phyloP scores from a whole-genome alignment of 1,140 invertebrate species.

The Bombus vancouverensis region DNA sequence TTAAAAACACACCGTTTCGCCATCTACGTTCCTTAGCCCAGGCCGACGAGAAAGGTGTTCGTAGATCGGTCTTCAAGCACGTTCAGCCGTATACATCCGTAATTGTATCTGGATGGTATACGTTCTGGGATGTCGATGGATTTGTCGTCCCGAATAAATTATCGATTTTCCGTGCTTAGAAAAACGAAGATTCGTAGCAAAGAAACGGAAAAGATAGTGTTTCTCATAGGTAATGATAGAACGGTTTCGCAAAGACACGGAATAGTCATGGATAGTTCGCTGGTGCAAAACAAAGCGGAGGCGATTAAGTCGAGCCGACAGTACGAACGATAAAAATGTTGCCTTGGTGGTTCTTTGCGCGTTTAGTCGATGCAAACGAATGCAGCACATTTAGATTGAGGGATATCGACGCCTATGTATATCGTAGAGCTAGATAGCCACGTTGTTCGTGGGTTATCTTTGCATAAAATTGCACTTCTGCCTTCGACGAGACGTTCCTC shows the following conservation, averaged over 20 bases:
- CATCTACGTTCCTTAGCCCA: constrained; percentile 69
- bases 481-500: neutral
- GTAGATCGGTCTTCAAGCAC: constrained; percentile 31
- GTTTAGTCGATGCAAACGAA: constrained; percentile 62
- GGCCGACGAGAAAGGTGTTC: constrained; percentile 25
- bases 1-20: constrained; percentile 72
- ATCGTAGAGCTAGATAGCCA: constrained; percentile 45
- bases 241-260: neutral
- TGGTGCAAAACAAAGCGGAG: constrained; percentile 27
- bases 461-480: constrained; percentile 43
- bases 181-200: neutral
- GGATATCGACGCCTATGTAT: constrained; percentile 43
- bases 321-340: constrained; percentile 62
- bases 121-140: neutral
- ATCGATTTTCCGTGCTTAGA: neutral
- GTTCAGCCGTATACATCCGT: constrained; percentile 39
- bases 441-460: constrained; percentile 50
- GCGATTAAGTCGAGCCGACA: constrained; percentile 45
- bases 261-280: neutral
- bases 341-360: constrained; percentile 38
- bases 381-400: constrained; percentile 66
- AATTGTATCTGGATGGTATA: neutral
- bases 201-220: neutral
- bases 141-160: neutral
- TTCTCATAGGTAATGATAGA: neutral